Conservation (phyloP, 2,888 invertebrate genomes). For the Lasius platythorax region DNA sequence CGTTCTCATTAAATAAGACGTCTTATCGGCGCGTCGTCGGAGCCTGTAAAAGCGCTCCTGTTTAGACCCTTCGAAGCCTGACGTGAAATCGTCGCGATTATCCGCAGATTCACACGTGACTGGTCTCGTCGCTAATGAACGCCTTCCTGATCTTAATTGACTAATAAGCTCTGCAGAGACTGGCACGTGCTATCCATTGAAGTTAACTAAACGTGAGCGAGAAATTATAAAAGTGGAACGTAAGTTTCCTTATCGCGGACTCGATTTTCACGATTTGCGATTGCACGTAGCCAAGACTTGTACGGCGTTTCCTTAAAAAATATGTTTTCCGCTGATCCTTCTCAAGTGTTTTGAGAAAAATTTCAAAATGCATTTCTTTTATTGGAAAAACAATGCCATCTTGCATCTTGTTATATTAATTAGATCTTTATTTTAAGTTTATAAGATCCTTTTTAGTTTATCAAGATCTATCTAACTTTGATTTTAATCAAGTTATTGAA, state of each 20-base stretch:
- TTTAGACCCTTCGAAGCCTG: background rate
- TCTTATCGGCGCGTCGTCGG: conserved; percentile 41
- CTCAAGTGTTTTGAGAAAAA: background rate
- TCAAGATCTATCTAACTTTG: background rate
- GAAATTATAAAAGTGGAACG: background rate
- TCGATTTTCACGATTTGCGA: background rate
- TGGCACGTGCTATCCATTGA: background rate
- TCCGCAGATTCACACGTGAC: conserved; percentile 31
- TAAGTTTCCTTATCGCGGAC: background rate
- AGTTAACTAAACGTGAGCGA: background rate
- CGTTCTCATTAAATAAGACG: conserved; percentile 47
- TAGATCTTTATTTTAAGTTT: no score
- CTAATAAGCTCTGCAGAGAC: background rate
- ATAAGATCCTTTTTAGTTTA: background rate
- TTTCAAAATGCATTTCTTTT: background rate
- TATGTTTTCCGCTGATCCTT: background rate
- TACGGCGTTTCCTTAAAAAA: background rate
- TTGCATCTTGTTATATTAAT: background rate
- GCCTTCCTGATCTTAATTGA: conserved; percentile 25
- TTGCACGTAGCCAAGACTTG: background rate
- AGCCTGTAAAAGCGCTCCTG: conserved; percentile 24
- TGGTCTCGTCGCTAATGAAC: conserved; percentile 22
- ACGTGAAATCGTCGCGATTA: background rate
- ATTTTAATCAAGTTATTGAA: background rate
- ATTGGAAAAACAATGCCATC: background rate